Evolutionary conservation across 2,113 vertebrate species (phyloP), one percentile per base, ranked within the genome.

Genomic region (Elgaria multicarinata): DNA sequence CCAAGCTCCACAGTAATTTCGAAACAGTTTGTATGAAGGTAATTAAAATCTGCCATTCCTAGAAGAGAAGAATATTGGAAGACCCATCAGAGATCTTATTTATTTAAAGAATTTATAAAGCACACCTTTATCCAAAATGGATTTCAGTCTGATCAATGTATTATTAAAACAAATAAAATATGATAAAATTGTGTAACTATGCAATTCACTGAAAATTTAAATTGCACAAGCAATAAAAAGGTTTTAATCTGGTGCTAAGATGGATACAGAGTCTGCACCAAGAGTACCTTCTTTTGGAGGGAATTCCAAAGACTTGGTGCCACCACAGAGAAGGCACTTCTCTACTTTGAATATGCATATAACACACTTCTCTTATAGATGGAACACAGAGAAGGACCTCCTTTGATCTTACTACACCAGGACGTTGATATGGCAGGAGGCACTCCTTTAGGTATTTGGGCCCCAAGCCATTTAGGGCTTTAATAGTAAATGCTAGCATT

Each of bases 41-140:
- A 99, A 90, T 98, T 99, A 94, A 99, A 99, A 95, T 99, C 99
- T 4, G 99, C 98, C 99, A 99, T 99, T 64, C 99, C 99, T 98
- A 64, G 0, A 93, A 87, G 86, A 4, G 26, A 50, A 83, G 50
- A 75, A 53, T 4, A 39, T 80, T 12, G 36, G 85, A 55, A 8
- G 90, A 87, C 10, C 16, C 28, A 6, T 16, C 7, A 53, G 87
- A 72, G 6, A 36, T 55, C 83, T 78, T 26, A 36, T 14, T 26
- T 28, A 24, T 26, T 76, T 67, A 26, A 44, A 4, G 24, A 2
- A 83, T 3, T 7, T 39, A 42, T 66, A 44, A 18, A 50, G 44
- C 44, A 2, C 31, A 5, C 1, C 24, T 44, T 64, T 22, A 24
- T 39, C n/a, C n/a, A 62, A 58, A 55, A n/a, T 80, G 7, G 26